Base-by-base conservation (phyloP, 1,140 invertebrate species). In the Zaprionus nigranus region DNA sequence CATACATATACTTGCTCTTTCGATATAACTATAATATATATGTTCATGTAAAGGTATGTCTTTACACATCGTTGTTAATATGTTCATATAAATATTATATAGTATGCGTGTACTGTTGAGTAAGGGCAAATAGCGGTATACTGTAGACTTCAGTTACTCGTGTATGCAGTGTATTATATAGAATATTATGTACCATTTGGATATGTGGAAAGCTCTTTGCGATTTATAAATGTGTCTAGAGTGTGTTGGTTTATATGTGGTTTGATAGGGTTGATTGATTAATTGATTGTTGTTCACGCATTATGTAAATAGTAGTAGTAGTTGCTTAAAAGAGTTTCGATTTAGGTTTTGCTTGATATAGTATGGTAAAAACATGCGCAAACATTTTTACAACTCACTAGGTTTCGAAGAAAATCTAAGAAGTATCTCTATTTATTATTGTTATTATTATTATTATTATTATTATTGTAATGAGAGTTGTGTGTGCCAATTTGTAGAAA, bases 301-400 rank as follows among this genome's bases (percentile, higher is more conserved):
- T 73, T 71, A 67, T 60, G 70, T 70, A 79, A 3, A 46, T 46
- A 46, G 40, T 46, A 46, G n/a, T 46, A 43, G 22, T 11, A 75
- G 15, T 81, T 79, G 70, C 82, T 85, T 87, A 77, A 76, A 78
- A 82, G 76, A 82, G 61, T 59, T 65, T 70, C 63, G 34, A 26
- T 51, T 49, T 64, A 54, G 57, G 17, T 72, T 71, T 74, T 60
- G 65, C 56, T 81, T 64, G 75, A 61, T 81, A 54, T 68, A 51
- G 66, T 82, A 82, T 65, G 73, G 68, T 82, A 59, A 86, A 84
- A 88, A 82, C 83, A 87, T 87, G 83, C 83, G 77, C 83, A 88
- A 87, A 83, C 84, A 88, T 87, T 88, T 87, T 70, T 81, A 90
- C 85, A 90, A 90, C 66, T 88, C 81, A 79, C 84, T 90, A 90